Conservation (phyloP, 1,140 invertebrate genomes). For the Hycleus cichorii region DNA sequence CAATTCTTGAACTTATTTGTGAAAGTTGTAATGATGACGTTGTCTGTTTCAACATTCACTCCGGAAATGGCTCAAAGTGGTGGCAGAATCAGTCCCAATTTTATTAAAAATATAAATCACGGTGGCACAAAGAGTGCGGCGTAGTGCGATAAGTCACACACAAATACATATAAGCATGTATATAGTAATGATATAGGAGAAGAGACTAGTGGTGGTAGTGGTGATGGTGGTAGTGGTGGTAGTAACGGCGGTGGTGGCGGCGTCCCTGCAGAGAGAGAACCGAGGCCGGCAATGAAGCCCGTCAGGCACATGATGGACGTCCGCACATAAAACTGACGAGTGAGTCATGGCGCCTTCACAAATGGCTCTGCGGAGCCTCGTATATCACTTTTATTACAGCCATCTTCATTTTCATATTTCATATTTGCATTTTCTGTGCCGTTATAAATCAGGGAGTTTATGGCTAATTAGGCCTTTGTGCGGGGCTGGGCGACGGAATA, state of each 20-base stretch:
- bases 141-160: slow-evolving; percentile 27
- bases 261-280: slow-evolving; percentile 15
- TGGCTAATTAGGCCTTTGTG: slow-evolving; percentile 61
- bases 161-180: neutral
- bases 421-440: slow-evolving; percentile 62
- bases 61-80: slow-evolving; percentile 7
- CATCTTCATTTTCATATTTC: slow-evolving; percentile 76
- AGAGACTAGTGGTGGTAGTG: neutral
- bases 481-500: slow-evolving; percentile 36
- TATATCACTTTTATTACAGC: slow-evolving; percentile 73
- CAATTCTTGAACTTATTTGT: neutral
- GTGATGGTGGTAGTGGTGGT: slow-evolving; percentile 13
- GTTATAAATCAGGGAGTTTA: slow-evolving; percentile 61
- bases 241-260: slow-evolving; percentile 12
- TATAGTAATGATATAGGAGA: neutral
- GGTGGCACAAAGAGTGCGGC: slow-evolving; percentile 29
- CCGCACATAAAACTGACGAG: slow-evolving; percentile 54
- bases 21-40: neutral
- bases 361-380: slow-evolving; percentile 65
- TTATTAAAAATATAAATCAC: slow-evolving; percentile 33
- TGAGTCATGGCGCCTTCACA: slow-evolving; percentile 56
- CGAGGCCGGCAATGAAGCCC: slow-evolving; percentile 51
- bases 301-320: slow-evolving; percentile 62
- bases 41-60: slow-evolving; percentile 5
- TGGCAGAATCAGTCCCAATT: slow-evolving; percentile 21